Conservation (phyloP, 2,797 vertebrate genomes). For the Australoheros facetus region DNA sequence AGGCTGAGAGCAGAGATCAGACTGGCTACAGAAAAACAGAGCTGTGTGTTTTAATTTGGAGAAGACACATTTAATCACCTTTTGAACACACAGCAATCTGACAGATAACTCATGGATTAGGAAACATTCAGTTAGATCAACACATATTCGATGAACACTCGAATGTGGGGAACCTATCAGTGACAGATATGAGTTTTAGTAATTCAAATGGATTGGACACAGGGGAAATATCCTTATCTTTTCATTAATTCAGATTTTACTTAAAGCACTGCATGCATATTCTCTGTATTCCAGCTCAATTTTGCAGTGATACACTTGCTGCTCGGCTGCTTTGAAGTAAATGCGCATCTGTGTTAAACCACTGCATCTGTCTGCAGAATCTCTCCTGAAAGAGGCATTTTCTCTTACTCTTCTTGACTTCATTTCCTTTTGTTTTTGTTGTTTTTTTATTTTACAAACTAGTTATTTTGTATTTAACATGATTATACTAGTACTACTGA, state of each 20-base stretch:
- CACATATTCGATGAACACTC: not conserved
- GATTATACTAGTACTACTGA: not conserved
- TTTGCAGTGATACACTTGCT: not conserved
- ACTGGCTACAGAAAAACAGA: not conserved
- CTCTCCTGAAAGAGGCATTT: not conserved
- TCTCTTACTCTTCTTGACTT: not conserved
- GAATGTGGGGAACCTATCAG: not conserved
- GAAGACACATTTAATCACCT: not conserved
- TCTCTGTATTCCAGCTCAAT: not conserved
- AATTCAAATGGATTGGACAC: not conserved
- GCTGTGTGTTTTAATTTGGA: not conserved
- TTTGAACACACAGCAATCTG: not conserved
- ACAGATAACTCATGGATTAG: not conserved
- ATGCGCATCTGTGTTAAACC: not conserved
- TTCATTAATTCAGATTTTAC: not conserved
- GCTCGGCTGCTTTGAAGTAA: not conserved
- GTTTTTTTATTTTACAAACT: too few relatives aligned
- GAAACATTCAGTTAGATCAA: not conserved
- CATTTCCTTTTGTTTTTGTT: not conserved
- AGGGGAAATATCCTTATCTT: too few relatives aligned
- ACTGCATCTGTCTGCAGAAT: not conserved
- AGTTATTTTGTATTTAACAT: too few relatives aligned
- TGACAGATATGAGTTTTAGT: not conserved
- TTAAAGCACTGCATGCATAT: not conserved
- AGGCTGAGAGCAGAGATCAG: not conserved